Evolutionary conservation across 2,888 invertebrate species (phyloP).

Genomic region (Pemphredon lugubris): DNA sequence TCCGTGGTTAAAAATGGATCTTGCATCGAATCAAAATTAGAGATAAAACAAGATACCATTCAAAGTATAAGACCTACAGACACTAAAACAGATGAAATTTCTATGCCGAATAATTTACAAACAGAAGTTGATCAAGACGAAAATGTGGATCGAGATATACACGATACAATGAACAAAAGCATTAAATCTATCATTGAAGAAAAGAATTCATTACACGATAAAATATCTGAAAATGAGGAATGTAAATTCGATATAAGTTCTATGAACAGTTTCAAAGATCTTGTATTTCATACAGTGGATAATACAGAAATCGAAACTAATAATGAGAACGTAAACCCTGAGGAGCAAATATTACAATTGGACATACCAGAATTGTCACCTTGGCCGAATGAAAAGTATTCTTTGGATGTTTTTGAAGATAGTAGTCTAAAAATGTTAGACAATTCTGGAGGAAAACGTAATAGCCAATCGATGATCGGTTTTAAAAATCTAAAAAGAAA

Average conservation of each 20-base stretch:
- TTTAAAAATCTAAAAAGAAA: neutral
- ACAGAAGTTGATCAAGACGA: conserved; percentile 9
- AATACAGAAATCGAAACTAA: conserved; percentile 1
- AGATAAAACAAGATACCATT: neutral
- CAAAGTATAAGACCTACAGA: conserved; percentile 2
- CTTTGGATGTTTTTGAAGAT: conserved; percentile 35
- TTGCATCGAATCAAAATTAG: conserved; percentile 10
- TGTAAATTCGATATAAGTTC: conserved; percentile 3
- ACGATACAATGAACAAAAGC: neutral
- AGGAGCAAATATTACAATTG: conserved; percentile 28
- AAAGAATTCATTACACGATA: neutral
- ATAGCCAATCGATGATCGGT: conserved; percentile 24
- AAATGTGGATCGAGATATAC: neutral
- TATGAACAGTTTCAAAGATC: conserved; percentile 1
- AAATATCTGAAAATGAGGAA: neutral
- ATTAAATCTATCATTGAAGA: neutral
- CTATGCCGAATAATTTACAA: neutral
- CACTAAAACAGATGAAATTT: conserved; percentile 3
- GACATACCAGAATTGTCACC: conserved; percentile 13
- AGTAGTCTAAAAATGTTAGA: conserved; percentile 32
- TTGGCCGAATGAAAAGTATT: conserved; percentile 6
- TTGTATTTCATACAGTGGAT: neutral
- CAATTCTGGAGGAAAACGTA: neutral
- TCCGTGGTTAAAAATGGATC: conserved; percentile 22
- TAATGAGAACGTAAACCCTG: conserved; percentile 9